Evolutionary conservation across 2,888 invertebrate species (phyloP), one percentile per base, ranked within the genome.

Genomic region (Fragum whitleyi): DNA sequence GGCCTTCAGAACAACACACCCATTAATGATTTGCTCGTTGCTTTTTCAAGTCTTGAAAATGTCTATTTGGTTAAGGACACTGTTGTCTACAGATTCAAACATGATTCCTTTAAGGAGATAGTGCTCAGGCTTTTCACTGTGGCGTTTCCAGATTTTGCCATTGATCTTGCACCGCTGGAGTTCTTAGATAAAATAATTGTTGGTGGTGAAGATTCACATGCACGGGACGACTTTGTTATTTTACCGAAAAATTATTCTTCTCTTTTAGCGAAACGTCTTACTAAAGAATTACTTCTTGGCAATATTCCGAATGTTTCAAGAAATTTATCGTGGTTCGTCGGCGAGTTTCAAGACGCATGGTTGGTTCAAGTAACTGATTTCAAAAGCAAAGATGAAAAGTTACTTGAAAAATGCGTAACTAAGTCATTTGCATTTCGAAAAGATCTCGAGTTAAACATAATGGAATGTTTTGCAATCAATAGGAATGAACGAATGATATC

Each of bases 21-120:
- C 6, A 32, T 32, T 1, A 55, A 23, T 55, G n/a, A 2, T 5
- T 29, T 61, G 3, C 3, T 16, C 11, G 61, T 28, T 29, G 61
- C 61, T 21, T 61, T 61, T 23, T 16, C 23, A 14, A 29, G 61
- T 19, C 29, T 61, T 29, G 3, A 61, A 61, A 28, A 61, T 61
- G 28, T 62, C 0, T 76, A 71, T 28, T 19, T 76, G n/a, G 21
- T 14, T 36, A 57, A 70, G 19, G 61, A 62, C 5, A n/a, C 16
- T 21, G 51, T 53, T 53, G 36, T 23, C 9, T 76, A 59, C 11
- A 29, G 62, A 1, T 76, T 76, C 53, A 70, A 57, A n/a, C 76
- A 76, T 32, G 76, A 76, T n/a, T 69, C 76, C 1, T 26, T 76
- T 9, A 70, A 53, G n/a, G 76, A 78, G 61, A 74, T 74, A 9